A percentile compares a stretch with the other conserved stretches of the same genome.
These are phyloP conservation scores for Rattus rattus DNA, from an alignment of 2,113 vertebrate species.

Conservation along the genomic window DNA sequence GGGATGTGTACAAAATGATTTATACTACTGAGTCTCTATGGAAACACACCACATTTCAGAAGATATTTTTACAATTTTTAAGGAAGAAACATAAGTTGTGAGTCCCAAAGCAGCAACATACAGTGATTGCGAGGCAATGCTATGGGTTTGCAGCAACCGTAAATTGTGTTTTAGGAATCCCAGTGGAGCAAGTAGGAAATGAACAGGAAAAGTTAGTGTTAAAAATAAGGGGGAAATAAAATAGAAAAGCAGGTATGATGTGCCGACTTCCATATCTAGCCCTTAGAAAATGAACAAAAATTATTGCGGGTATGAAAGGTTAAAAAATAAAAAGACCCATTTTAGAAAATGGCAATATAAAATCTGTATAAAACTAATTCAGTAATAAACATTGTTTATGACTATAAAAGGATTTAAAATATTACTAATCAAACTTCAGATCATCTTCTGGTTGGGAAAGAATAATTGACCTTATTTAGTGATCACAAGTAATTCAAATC, in stretches of 20 bases:
- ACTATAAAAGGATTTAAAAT: conserved; percentile 36
- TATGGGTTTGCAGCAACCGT: conserved; percentile 83
- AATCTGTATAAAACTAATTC: conserved; percentile 21
- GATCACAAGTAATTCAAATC: conserved; percentile 13
- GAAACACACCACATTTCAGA: conserved; percentile 80
- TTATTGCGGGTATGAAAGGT: background rate
- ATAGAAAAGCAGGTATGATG: conserved; percentile 57
- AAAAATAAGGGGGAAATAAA: conserved; percentile 80
- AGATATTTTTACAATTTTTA: conserved; percentile 79
- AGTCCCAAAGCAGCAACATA: conserved; percentile 86
- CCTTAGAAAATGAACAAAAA: conserved; percentile 45
- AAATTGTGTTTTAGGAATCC: conserved; percentile 86
- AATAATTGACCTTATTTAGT: background rate
- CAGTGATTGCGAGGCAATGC: conserved; percentile 82
- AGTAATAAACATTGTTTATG: background rate
- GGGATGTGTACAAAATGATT: conserved; percentile 81
- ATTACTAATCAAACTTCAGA: background rate
- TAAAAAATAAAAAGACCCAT: background rate
- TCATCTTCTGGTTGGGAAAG: background rate
- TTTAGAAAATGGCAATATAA: background rate
- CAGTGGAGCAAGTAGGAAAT: conserved; percentile 79
- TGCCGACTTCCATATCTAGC: conserved; percentile 56
- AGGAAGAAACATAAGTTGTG: conserved; percentile 85
- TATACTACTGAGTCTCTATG: conserved; percentile 79
- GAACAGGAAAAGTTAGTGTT: conserved; percentile 80